Percentiles rank a stretch among this genome's conserved stretches.
These are phyloP conservation scores for Anthrax anthrax DNA, from an alignment of 2,888 invertebrate species.

Conservation along the genomic window DNA sequence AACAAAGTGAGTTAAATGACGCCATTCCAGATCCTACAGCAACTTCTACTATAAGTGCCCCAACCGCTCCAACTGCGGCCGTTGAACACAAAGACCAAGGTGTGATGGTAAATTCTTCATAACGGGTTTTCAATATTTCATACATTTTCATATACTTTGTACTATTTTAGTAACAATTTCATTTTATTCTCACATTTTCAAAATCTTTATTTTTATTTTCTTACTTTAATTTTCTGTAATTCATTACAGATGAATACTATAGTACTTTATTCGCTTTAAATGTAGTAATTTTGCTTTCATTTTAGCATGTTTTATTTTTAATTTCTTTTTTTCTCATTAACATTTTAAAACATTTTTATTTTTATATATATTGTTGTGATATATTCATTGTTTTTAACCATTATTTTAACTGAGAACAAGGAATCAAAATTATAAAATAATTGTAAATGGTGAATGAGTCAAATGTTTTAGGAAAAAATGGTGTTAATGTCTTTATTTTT, in stretches of 20 bases:
- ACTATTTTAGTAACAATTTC: too few species aligned
- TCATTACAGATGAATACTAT: too few species aligned
- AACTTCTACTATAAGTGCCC: conserved; percentile 16
- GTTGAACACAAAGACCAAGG: conserved; percentile 36
- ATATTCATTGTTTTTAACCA: neutral
- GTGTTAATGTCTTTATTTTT: too few species aligned
- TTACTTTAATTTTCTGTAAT: neutral
- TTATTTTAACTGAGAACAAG: neutral
- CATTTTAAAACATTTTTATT: too few species aligned
- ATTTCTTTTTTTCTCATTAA: too few species aligned
- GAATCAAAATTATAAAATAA: too few species aligned
- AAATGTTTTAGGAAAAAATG: too few species aligned
- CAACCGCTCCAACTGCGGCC: conserved; percentile 21
- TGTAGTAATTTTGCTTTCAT: neutral
- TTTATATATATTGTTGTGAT: neutral
- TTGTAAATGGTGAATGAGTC: too few species aligned
- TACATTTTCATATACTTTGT: neutral
- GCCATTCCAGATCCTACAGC: conserved; percentile 17
- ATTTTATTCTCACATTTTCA: too few species aligned
- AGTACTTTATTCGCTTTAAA: neutral
- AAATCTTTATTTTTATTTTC: neutral
- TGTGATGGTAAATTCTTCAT: conserved; percentile 35
- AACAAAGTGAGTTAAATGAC: conserved; percentile 48
- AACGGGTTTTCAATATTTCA: conserved; percentile 13
- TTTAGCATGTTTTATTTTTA: neutral